These are phyloP conservation scores for Gymnobelideus leadbeateri DNA, from an alignment of 2,113 vertebrate species.

Conservation along the genomic window DNA sequence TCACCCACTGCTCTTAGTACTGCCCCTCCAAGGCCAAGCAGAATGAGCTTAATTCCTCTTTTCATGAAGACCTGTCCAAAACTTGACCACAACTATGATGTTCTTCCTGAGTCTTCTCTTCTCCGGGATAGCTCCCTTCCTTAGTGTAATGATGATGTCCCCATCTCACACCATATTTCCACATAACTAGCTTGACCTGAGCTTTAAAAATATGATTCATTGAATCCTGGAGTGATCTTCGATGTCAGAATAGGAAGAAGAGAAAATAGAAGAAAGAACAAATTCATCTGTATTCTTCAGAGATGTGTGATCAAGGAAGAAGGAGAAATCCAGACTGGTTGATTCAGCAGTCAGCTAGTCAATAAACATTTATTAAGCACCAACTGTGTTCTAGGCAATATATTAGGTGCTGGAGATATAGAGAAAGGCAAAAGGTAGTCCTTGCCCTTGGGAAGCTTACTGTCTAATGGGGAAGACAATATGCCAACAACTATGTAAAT, in stretches of 20 bases:
- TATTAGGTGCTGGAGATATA: neutral
- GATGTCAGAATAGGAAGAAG: neutral
- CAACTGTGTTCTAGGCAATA: neutral
- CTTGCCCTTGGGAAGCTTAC: neutral
- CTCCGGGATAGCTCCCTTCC: neutral
- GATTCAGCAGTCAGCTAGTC: accelerated
- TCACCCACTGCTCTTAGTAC: neutral
- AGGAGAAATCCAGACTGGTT: neutral
- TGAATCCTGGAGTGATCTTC: neutral
- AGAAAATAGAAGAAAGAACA: neutral
- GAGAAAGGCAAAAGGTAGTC: neutral
- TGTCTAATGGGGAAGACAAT: neutral
- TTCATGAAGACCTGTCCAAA: neutral
- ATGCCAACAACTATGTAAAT: neutral
- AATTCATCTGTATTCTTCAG: neutral
- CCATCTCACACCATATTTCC: neutral
- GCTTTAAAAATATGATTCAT: neutral
- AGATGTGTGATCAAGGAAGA: neutral
- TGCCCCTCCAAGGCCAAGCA: neutral
- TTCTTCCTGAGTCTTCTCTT: neutral
- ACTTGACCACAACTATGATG: neutral
- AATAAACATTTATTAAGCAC: neutral
- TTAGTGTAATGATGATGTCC: neutral
- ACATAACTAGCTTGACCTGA: neutral
- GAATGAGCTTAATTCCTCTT: neutral